Conservation (phyloP, 2,113 vertebrate genomes). For the Clarias gariepinus region DNA sequence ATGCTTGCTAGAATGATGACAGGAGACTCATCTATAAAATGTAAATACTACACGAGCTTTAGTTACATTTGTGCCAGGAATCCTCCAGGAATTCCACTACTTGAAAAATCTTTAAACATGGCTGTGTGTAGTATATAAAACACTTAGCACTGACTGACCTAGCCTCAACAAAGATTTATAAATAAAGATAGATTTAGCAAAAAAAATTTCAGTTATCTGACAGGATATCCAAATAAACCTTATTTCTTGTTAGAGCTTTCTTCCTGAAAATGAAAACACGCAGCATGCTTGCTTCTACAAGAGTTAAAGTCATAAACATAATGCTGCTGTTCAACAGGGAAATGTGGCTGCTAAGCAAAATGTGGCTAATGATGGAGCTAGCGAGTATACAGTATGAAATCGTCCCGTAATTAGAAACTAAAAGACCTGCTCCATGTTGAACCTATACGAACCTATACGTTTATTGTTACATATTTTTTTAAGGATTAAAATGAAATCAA, state of each 20-base stretch:
- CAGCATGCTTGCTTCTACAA: background rate
- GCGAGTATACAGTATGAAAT: too few relatives aligned
- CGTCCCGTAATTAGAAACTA: too few relatives aligned
- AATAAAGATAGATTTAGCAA: background rate
- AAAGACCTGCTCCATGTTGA: too few relatives aligned
- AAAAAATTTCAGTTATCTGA: background rate
- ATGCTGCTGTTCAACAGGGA: background rate
- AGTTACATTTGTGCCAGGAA: background rate
- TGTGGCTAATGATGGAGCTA: background rate
- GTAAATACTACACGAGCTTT: background rate
- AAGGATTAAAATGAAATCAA: too few relatives aligned
- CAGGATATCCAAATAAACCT: background rate
- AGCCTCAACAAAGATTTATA: too few relatives aligned
- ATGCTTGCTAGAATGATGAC: background rate
- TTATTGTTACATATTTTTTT: too few relatives aligned
- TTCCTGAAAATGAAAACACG: background rate
- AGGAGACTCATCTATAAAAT: background rate
- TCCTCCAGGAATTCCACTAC: background rate
- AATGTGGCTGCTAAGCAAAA: background rate
- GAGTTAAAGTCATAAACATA: background rate
- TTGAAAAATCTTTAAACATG: background rate
- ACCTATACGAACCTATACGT: too few relatives aligned
- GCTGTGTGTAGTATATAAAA: background rate
- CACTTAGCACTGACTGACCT: background rate
- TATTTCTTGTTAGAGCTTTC: background rate